Conservation (phyloP, 2,888 invertebrate genomes). For the Ophion slaviceki region DNA sequence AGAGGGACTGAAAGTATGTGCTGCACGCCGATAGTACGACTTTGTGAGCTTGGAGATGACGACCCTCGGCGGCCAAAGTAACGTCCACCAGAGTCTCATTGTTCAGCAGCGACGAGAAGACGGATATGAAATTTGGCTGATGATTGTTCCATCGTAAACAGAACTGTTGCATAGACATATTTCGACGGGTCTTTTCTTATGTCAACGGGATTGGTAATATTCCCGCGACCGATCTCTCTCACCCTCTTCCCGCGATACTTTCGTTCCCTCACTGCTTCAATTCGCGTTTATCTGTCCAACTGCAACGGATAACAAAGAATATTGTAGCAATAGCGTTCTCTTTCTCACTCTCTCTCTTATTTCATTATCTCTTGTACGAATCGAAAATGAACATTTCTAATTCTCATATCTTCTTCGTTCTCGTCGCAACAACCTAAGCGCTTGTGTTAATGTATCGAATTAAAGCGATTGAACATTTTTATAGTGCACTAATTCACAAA, state of each 20-base stretch:
- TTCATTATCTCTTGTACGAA: not conserved
- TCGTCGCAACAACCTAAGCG: too few species aligned
- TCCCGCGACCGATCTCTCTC: slow-evolving; percentile 37
- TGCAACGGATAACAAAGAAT: slow-evolving; percentile 55
- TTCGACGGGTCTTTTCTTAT: slow-evolving; percentile 24
- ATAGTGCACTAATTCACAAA: too few species aligned
- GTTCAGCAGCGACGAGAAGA: slow-evolving; percentile 92
- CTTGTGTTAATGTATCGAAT: too few species aligned
- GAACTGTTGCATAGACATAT: slow-evolving; percentile 90
- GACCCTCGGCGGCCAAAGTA: slow-evolving; percentile 95
- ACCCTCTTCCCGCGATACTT: slow-evolving; percentile 22
- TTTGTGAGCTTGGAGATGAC: slow-evolving; percentile 94
- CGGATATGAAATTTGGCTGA: slow-evolving; percentile 96
- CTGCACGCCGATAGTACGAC: slow-evolving; percentile 96
- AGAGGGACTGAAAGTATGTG: slow-evolving; percentile 95
- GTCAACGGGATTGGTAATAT: slow-evolving; percentile 41
- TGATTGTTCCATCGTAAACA: slow-evolving; percentile 96
- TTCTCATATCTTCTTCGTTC: not conserved
- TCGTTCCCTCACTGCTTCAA: slow-evolving; percentile 45
- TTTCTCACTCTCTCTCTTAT: not conserved
- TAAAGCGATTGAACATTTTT: too few species aligned
- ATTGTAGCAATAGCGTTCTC: slow-evolving; percentile 32
- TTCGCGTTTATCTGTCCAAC: slow-evolving; percentile 53
- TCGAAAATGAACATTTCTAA: not conserved
- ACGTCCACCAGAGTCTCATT: slow-evolving; percentile 95